phyloP scores from a whole-genome alignment of 2,113 vertebrate genomes.

The Butastur rufipennis region DNA sequence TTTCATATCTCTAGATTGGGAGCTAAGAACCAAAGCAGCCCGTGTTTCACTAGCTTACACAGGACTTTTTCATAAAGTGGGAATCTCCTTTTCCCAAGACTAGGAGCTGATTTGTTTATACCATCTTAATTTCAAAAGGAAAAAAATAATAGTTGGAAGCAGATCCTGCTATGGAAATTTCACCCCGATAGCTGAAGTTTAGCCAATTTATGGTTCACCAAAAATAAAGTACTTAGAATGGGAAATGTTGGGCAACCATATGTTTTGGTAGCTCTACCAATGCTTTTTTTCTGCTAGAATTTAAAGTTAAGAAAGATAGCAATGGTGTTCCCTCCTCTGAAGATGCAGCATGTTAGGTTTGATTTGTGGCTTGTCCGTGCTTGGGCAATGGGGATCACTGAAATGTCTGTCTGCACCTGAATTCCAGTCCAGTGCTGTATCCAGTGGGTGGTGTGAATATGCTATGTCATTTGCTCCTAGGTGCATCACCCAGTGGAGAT shows the following conservation, averaged over 20 bases:
- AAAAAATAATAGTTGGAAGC: neutral
- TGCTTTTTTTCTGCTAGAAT: neutral
- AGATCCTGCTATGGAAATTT: neutral
- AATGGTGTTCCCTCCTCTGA: neutral
- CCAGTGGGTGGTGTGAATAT: constrained; percentile 44
- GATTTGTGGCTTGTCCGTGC: neutral
- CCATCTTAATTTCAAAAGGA: neutral
- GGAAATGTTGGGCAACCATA: neutral
- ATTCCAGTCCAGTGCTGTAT: constrained; percentile 23
- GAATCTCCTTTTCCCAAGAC: neutral
- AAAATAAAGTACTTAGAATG: neutral
- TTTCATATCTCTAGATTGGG: neutral
- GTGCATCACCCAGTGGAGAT: constrained; percentile 22
- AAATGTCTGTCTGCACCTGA: neutral
- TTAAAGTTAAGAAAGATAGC: neutral
- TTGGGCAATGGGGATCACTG: neutral
- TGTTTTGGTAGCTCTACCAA: neutral
- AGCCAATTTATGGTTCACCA: neutral
- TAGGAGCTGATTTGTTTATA: neutral
- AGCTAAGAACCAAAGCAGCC: neutral
- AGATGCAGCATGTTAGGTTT: neutral
- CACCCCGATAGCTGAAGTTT: neutral
- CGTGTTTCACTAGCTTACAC: rapidly evolving
- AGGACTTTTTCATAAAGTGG: neutral
- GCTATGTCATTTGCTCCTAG: constrained; percentile 35